Conservation (phyloP, 2,113 vertebrate genomes). For the Pantherophis guttatus region DNA sequence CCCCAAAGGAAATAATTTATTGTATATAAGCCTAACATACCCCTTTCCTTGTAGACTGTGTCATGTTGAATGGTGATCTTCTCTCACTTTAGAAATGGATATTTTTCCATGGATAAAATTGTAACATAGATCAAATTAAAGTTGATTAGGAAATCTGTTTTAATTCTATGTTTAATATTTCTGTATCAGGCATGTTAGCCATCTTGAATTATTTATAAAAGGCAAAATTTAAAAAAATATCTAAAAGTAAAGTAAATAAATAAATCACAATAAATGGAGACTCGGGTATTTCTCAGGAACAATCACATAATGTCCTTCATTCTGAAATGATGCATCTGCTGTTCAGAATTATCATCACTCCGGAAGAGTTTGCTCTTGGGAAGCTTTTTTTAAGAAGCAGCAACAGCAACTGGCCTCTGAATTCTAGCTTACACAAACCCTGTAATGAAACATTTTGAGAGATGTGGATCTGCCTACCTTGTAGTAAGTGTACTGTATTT, state of each 20-base stretch:
- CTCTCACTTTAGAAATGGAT: not conserved
- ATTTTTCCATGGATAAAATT: not conserved
- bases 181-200: not conserved
- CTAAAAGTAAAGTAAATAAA: not conserved
- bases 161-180: not conserved
- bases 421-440: not conserved
- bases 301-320: not conserved
- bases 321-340: not conserved
- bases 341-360: not conserved
- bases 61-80: not conserved
- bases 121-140: not conserved
- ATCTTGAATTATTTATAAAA: not conserved
- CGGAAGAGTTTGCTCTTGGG: not conserved
- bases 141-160: not conserved
- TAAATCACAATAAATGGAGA: not conserved
- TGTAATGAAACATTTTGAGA: not conserved
- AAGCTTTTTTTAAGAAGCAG: not conserved
- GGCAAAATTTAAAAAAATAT: not conserved
- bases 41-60: not conserved
- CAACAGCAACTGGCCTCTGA: not conserved
- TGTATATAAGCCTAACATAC: not conserved
- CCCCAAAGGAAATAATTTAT: not conserved
- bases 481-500: not conserved
- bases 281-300: not conserved
- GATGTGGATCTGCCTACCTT: not conserved